Evolutionary conservation across 2,113 vertebrate species (phyloP), one percentile per base, ranked within the genome.

Genomic region (Pomatorhinus ruficollis): DNA sequence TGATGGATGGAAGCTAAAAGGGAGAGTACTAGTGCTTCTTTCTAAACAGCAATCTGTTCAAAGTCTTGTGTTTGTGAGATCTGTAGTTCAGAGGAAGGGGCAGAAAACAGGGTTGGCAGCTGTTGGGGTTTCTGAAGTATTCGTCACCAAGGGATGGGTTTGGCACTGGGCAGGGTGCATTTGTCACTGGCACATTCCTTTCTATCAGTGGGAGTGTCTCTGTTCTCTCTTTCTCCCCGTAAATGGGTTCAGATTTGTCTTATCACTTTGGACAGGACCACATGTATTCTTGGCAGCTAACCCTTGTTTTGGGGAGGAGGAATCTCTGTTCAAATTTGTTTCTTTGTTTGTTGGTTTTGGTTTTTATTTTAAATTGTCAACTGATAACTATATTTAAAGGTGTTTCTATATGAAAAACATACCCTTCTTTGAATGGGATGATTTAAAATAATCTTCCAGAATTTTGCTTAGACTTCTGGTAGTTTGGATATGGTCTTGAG

Each of bases 151-250:
- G 79, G 60, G 68, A 87, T 86, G 88, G 90, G 86, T 81, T 94
- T 96, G 96, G 88, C 93, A 87, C 49, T 42, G 83, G 88, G 64
- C 49, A 94, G 65, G 53, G 76, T 75, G 80, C 86, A 79, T 96
- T 94, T 95, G 90, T 96, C 93, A 92, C 60, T 92, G 76, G 72
- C 65, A 87, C 90, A 93, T 96, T 93, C 90, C 86, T 90, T 90
- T 81, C 76, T 83, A 49, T 88, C 83, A 87, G 50, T 81, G 44
- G 76, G 88, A 93, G 77, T 89, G 90, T 84, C 92, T 90, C 22
- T 9, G 31, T 57, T 78, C 65, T 18, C 90, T 94, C 65, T 89
- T 79, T 70, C 80, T 88, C 64, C 71, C 82, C 11, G 0, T 92
- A 95, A 92, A 92, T 92, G 88, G 90, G 18, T 93, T 90, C 3